Conservation (phyloP, 2,113 vertebrate species). For the Syngnathoides biaculeatus region DNA sequence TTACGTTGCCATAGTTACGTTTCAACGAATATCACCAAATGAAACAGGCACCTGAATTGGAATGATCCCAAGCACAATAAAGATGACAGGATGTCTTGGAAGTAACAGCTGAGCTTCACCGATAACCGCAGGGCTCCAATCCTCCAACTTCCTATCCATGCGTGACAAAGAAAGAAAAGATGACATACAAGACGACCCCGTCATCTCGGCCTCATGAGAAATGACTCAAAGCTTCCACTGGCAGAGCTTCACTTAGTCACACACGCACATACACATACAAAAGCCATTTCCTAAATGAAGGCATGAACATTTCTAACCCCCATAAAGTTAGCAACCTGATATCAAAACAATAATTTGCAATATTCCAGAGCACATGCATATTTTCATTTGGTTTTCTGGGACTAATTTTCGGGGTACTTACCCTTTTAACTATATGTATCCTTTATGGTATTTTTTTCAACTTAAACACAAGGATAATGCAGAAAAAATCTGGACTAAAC, state of each 20-base stretch:
- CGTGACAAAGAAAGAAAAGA: conserved; percentile 53
- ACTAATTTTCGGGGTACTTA: too few species aligned
- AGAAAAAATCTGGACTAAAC: too few species aligned
- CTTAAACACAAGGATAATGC: too few species aligned
- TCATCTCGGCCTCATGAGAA: conserved; percentile 42
- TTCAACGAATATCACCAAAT: conserved; percentile 26
- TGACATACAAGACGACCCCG: conserved; percentile 37
- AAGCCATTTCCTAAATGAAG: too few species aligned
- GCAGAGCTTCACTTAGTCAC: conserved; percentile 3
- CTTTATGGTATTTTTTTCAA: too few species aligned
- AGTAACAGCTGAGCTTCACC: conserved; percentile 50
- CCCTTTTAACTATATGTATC: too few species aligned
- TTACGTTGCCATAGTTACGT: conserved; percentile 25
- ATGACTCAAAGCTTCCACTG: conserved; percentile 33
- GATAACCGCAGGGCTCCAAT: conserved; percentile 55
- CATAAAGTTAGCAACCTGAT: too few species aligned
- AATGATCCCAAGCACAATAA: conserved; percentile 48
- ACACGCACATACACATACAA: neutral
- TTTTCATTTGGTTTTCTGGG: too few species aligned
- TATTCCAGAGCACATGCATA: too few species aligned
- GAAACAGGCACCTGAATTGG: conserved; percentile 46
- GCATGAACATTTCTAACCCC: too few species aligned
- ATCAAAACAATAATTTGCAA: too few species aligned
- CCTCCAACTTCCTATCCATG: conserved; percentile 54
- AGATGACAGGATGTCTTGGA: conserved; percentile 39